phyloP scores from a whole-genome alignment of 2,113 vertebrate species.

The Dasyprocta punctata region DNA sequence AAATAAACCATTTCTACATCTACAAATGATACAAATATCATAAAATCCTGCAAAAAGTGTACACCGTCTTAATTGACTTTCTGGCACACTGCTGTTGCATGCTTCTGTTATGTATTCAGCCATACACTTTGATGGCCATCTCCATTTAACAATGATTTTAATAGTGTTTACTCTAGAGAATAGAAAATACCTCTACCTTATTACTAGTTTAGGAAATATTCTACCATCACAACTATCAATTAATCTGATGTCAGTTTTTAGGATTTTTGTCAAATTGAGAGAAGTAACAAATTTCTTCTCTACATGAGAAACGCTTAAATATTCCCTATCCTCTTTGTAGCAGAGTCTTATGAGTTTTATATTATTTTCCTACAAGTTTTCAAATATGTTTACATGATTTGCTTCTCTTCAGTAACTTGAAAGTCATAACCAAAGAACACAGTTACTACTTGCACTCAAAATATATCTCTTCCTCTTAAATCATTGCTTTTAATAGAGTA shows the following conservation, averaged over 20 bases:
- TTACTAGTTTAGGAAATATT: neutral
- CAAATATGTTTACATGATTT: neutral
- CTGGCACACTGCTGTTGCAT: neutral
- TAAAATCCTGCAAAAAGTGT: neutral
- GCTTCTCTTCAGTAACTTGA: slow-evolving; percentile 21
- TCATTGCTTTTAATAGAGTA: neutral
- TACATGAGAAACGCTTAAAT: neutral
- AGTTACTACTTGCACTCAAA: neutral
- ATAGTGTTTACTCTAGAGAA: neutral
- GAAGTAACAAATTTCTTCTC: neutral
- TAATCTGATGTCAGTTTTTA: neutral
- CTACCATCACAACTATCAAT: neutral
- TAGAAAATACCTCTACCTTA: neutral
- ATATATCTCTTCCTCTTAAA: neutral
- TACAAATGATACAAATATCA: neutral
- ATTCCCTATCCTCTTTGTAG: neutral
- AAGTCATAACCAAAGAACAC: neutral
- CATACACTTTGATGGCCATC: neutral
- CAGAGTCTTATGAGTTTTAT: neutral
- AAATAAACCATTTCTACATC: neutral
- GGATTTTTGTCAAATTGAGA: neutral
- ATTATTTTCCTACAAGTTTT: neutral
- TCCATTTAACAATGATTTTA: neutral
- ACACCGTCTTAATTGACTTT: neutral
- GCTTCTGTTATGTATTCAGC: neutral